Percentiles rank a stretch among this genome's conserved stretches.
Evolutionary conservation across 2,797 vertebrate genomes (phyloP).

Genomic region (Lepus oiostolus): DNA sequence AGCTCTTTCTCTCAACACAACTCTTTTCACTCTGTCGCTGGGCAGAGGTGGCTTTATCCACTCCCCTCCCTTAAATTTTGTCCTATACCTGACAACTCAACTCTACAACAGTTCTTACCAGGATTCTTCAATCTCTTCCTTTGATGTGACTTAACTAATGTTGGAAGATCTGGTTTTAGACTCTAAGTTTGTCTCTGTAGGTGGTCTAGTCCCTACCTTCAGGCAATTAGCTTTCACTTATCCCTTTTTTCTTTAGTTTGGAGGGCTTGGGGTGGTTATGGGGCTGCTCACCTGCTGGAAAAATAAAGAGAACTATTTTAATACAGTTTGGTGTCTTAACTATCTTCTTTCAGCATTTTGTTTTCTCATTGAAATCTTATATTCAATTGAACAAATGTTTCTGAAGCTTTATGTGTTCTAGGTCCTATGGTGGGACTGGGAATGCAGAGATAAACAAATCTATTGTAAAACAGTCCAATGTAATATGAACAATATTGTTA

Average conservation of each 20-base stretch:
- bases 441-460: conserved; percentile 15
- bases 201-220: not conserved
- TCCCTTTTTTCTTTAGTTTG: not conserved
- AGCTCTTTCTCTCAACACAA: not conserved
- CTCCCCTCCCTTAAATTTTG: not conserved
- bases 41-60: not conserved
- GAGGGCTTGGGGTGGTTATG: not conserved
- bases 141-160: not conserved
- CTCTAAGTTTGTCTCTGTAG: not conserved
- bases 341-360: not conserved
- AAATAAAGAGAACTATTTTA: conserved; percentile 26
- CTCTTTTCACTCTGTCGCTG: not conserved
- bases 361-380: conserved; percentile 51
- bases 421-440: not conserved
- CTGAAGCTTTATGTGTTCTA: conserved; percentile 38
- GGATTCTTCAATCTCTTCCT: not conserved
- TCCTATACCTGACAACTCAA: not conserved
- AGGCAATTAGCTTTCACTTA: not conserved
- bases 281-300: not conserved
- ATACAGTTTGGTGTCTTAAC: not conserved
- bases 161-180: not conserved
- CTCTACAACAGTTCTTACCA: not conserved
- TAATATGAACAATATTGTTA: not conserved
- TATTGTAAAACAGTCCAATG: conserved; percentile 1
- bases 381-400: not conserved